These are phyloP conservation scores for Dendrolimus punctatus DNA, from an alignment of 1,140 invertebrate species.

Conservation along the genomic window DNA sequence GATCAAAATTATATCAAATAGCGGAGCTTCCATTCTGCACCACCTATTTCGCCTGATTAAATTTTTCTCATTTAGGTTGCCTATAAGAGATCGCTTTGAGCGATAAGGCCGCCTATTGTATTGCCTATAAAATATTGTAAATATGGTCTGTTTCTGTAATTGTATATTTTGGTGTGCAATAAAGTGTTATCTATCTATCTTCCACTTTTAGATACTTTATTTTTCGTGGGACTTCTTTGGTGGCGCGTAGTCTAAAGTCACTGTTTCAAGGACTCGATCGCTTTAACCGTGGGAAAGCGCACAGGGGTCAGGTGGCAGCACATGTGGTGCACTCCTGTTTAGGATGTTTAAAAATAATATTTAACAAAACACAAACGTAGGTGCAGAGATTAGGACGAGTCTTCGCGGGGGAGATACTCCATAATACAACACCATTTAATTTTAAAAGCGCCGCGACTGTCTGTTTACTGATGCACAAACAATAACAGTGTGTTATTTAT, in stretches of 20 bases:
- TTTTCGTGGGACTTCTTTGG: slow-evolving; percentile 1
- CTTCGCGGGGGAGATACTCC: slow-evolving; percentile 53
- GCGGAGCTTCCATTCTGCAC: too few species aligned
- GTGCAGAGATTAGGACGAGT: slow-evolving; percentile 23
- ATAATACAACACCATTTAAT: slow-evolving; percentile 22
- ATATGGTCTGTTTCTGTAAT: too few species aligned
- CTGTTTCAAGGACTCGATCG: slow-evolving; percentile 43
- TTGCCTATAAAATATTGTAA: too few species aligned
- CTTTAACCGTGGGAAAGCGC: slow-evolving; percentile 60
- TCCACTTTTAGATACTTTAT: too few species aligned
- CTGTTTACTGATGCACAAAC: slow-evolving; percentile 54
- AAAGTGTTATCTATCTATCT: too few species aligned
- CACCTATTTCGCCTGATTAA: too few species aligned
- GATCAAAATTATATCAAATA: too few species aligned
- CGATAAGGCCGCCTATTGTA: too few species aligned
- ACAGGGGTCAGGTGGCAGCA: slow-evolving; percentile 60
- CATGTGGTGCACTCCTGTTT: slow-evolving; percentile 60
- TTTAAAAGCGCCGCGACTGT: slow-evolving; percentile 14
- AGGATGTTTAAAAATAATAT: slow-evolving; percentile 64
- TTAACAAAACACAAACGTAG: slow-evolving; percentile 51
- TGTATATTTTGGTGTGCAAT: too few species aligned
- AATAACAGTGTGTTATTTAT: slow-evolving; percentile 52
- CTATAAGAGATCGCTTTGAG: too few species aligned
- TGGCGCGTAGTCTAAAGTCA: slow-evolving; percentile 44
- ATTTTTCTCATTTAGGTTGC: too few species aligned